Conservation (phyloP, 2,797 vertebrate genomes). For the Halcyon chelicuti region DNA sequence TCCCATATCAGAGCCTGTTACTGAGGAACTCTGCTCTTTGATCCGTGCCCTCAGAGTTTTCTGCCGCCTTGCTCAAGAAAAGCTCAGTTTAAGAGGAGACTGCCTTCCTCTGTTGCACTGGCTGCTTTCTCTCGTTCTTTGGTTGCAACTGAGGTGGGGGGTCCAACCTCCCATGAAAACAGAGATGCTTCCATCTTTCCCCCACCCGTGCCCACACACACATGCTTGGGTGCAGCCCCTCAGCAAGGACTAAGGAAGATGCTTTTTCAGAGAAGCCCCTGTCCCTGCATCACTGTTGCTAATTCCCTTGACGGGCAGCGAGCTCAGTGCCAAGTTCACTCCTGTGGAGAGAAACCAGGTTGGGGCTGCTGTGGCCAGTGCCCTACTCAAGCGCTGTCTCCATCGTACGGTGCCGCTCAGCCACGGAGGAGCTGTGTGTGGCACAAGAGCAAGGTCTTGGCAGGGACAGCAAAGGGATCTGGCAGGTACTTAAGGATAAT, state of each 20-base stretch:
- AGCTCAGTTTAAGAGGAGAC: background rate
- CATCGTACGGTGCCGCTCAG: accelerated
- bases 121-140: background rate
- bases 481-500: accelerated
- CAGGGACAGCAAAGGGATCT: background rate
- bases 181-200: background rate
- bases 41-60: accelerated
- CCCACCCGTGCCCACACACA: background rate
- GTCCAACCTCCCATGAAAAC: background rate
- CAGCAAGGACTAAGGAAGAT: background rate
- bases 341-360: too few species aligned
- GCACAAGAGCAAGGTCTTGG: background rate
- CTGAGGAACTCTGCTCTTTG: accelerated
- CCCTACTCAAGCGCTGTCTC: background rate
- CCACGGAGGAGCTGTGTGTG: accelerated
- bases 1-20: background rate
- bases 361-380: background rate
- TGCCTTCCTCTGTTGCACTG: background rate
- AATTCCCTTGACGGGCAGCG: background rate
- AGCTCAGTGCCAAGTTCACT: accelerated
- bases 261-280: background rate
- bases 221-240: accelerated
- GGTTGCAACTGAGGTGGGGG: background rate
- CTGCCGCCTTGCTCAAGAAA: accelerated
- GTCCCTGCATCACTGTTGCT: accelerated